Evolutionary conservation across 2,888 invertebrate species (phyloP).

Genomic region (Agrotis segetum): DNA sequence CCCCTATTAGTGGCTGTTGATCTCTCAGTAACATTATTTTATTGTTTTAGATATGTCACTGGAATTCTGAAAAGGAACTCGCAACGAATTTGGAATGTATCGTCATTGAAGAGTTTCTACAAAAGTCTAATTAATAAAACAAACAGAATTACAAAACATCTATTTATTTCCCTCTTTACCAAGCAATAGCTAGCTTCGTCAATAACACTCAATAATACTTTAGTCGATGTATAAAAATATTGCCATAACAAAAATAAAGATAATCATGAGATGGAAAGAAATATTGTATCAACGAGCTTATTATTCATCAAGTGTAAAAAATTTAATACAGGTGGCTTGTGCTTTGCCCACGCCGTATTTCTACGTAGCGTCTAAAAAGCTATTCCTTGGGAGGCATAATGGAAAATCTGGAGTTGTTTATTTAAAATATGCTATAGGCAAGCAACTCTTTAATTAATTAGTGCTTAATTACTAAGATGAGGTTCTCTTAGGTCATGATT

Average conservation of each 20-base stretch:
- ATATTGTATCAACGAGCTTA: background rate
- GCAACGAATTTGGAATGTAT: background rate
- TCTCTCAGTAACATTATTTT: background rate
- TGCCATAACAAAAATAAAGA: constrained; percentile 20
- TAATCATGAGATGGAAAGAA: constrained; percentile 1
- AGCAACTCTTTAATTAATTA: constrained; percentile 8
- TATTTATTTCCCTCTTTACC: constrained; percentile 41
- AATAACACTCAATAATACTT: constrained; percentile 20
- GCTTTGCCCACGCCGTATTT: background rate
- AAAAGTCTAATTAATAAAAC: constrained; percentile 24
- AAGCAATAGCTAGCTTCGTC: constrained; percentile 50
- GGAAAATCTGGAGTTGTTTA: constrained; percentile 6
- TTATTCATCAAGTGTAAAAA: background rate
- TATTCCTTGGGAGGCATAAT: background rate
- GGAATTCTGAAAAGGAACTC: constrained; percentile 73
- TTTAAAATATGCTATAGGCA: constrained; percentile 10
- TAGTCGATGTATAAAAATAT: constrained; percentile 31
- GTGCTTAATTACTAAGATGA: background rate
- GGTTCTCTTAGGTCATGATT: background rate
- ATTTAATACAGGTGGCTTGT: constrained; percentile 2
- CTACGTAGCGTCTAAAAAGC: background rate
- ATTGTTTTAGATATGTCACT: constrained; percentile 81
- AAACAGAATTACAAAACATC: constrained; percentile 38
- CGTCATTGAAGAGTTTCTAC: too few relatives aligned
- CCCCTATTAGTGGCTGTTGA: too few relatives aligned